These are phyloP conservation scores for Dinocampus coccinellae DNA, from an alignment of 2,888 invertebrate genomes.

Conservation along the genomic window DNA sequence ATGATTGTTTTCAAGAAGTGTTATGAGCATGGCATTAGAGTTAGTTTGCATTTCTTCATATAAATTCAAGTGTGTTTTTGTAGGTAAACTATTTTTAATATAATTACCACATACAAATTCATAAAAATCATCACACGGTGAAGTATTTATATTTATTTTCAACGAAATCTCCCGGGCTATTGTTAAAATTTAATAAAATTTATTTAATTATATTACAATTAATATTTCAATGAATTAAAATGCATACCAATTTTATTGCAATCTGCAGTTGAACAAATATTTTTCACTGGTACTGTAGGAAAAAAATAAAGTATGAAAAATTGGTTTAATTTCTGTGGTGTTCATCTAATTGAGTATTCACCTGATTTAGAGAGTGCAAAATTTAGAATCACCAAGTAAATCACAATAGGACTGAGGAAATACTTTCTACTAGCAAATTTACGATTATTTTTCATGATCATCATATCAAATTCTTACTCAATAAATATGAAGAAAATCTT, in stretches of 20 bases:
- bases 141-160: not conserved
- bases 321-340: not conserved
- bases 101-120: not conserved
- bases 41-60: not conserved
- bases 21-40: not conserved
- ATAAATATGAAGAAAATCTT: no score
- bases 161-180: not conserved
- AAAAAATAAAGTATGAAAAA: not conserved
- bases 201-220: no score
- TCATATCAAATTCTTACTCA: not conserved
- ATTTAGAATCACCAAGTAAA: not conserved
- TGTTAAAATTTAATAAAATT: no score
- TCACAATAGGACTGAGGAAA: not conserved
- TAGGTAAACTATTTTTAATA: not conserved
- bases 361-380: not conserved
- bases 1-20: not conserved
- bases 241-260: not conserved
- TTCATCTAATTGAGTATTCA: not conserved
- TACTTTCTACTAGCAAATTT: not conserved
- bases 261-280: not conserved
- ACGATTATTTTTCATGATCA: not conserved
- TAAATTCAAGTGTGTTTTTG: not conserved
- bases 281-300: not conserved
- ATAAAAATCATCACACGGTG: not conserved
- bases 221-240: not conserved